Conservation (phyloP, 2,888 invertebrate genomes). For the Epistrophe grossulariae region DNA sequence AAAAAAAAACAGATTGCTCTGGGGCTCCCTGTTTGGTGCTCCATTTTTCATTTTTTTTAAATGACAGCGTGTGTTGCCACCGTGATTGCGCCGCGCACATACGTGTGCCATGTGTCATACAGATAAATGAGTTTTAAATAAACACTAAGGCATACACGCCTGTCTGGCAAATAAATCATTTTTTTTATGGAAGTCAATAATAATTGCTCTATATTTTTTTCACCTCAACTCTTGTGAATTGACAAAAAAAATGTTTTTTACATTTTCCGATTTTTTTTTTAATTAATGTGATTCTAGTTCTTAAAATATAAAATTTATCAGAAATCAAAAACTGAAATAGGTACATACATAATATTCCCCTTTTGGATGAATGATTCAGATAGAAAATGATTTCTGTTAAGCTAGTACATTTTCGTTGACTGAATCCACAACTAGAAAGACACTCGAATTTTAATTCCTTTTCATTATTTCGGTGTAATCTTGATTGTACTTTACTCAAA, state of each 20-base stretch:
- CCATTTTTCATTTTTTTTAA: slow-evolving; percentile 63
- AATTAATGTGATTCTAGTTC: not conserved
- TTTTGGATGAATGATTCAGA: no score
- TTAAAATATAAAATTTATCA: not conserved
- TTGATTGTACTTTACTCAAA: no score
- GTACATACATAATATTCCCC: no score
- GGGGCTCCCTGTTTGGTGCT: slow-evolving; percentile 60
- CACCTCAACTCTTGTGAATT: not conserved
- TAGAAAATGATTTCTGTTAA: no score
- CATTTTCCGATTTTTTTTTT: not conserved
- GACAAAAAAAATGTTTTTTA: not conserved
- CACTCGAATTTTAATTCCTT: no score
- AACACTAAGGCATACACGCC: slow-evolving; percentile 51
- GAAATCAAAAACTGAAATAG: no score
- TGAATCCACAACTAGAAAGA: no score
- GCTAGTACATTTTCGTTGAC: no score
- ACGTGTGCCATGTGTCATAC: slow-evolving; percentile 73
- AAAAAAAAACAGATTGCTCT: slow-evolving; percentile 30
- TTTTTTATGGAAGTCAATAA: slow-evolving; percentile 50
- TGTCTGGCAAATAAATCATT: slow-evolving; percentile 61
- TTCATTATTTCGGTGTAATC: no score
- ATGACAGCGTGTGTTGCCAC: slow-evolving; percentile 68
- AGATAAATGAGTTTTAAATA: slow-evolving; percentile 43
- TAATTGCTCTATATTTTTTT: slow-evolving; percentile 23
- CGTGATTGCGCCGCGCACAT: slow-evolving; percentile 56